Conservation (phyloP, 2,797 vertebrate genomes). For the Holocentrus rufus region DNA sequence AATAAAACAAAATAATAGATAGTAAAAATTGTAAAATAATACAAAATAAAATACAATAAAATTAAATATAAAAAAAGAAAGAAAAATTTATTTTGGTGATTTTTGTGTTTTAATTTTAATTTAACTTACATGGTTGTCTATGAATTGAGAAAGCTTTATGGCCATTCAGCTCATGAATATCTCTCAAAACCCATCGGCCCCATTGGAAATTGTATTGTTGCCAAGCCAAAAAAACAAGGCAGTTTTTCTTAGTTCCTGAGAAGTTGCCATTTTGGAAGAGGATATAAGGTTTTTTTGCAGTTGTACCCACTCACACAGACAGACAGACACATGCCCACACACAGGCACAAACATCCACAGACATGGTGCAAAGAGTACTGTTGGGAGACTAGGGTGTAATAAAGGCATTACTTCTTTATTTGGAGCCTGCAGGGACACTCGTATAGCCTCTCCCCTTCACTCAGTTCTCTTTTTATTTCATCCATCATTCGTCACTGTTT, state of each 20-base stretch:
- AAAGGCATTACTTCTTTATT: slow-evolving; percentile 60
- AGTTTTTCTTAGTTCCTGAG: background rate
- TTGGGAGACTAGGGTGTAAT: slow-evolving; percentile 47
- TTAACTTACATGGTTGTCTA: too few relatives aligned
- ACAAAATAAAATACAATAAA: too few relatives aligned
- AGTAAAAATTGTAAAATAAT: too few relatives aligned
- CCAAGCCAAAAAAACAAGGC: background rate
- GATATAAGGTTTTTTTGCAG: background rate
- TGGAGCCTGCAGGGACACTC: slow-evolving; percentile 47
- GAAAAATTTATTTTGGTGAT: too few relatives aligned
- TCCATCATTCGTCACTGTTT: slow-evolving; percentile 70
- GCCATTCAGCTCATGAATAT: too few relatives aligned
- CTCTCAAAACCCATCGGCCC: background rate
- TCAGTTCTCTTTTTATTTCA: slow-evolving; percentile 61
- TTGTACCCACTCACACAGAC: background rate
- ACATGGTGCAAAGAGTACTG: slow-evolving; percentile 15
- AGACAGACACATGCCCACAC: background rate
- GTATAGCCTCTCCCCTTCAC: slow-evolving; percentile 28
- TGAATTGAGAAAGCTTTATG: too few relatives aligned
- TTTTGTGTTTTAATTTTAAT: too few relatives aligned
- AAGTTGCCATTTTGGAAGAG: background rate
- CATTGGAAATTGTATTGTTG: background rate
- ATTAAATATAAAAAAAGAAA: too few relatives aligned
- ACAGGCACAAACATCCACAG: background rate
- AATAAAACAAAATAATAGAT: too few relatives aligned